These are phyloP conservation scores for Nowickia ferox DNA, from an alignment of 2,888 invertebrate genomes.

Conservation along the genomic window DNA sequence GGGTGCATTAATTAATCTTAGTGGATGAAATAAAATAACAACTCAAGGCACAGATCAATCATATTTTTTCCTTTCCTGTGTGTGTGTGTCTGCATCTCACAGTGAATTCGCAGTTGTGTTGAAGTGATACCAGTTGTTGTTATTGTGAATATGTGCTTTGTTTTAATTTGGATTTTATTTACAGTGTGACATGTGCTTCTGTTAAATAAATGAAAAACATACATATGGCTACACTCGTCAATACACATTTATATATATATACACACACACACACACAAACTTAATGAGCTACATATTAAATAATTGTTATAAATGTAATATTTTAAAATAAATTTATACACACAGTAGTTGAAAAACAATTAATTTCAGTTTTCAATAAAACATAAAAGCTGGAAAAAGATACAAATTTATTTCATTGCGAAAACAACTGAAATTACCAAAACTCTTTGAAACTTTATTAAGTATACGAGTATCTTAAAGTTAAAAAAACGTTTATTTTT, in stretches of 20 bases:
- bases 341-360: slow-evolving; percentile 66
- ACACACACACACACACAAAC: background rate
- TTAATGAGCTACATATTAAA: slow-evolving; percentile 33
- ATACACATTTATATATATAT: background rate
- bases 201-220: slow-evolving; percentile 43
- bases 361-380: slow-evolving; percentile 62
- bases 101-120: background rate
- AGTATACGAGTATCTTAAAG: background rate
- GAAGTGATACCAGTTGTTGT: slow-evolving; percentile 49
- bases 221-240: slow-evolving; percentile 37
- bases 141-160: background rate
- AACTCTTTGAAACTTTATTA: slow-evolving; percentile 29
- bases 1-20: slow-evolving; percentile 76
- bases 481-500: background rate
- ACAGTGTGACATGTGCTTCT: slow-evolving; percentile 73
- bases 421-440: background rate
- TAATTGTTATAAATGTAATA: slow-evolving; percentile 50
- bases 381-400: background rate
- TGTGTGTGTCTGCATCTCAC: background rate
- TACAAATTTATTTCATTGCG: slow-evolving; percentile 5
- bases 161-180: slow-evolving; percentile 71
- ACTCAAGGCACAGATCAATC: slow-evolving; percentile 77
- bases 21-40: slow-evolving; percentile 73
- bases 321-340: slow-evolving; percentile 21
- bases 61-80: slow-evolving; percentile 72